phyloP scores from a whole-genome alignment of 2,888 invertebrate genomes.

The Drosophila formosana region DNA sequence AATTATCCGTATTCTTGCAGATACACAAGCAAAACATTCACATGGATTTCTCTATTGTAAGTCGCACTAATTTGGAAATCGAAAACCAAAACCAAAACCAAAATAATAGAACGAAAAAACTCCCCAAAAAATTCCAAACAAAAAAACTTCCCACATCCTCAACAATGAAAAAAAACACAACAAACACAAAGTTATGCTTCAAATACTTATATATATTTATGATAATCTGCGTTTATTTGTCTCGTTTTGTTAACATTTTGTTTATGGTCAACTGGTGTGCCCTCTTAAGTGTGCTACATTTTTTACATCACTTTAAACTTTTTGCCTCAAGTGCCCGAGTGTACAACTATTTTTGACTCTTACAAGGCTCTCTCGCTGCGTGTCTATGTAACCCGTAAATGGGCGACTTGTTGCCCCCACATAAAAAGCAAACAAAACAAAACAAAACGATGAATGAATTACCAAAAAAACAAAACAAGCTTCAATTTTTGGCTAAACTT shows the following conservation, averaged over 20 bases:
- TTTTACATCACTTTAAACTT: slow-evolving; percentile 26
- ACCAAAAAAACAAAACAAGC: slow-evolving; percentile 14
- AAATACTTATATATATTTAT: slow-evolving; percentile 20
- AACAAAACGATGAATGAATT: background rate
- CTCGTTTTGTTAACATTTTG: slow-evolving; percentile 24
- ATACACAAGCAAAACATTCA: slow-evolving; percentile 82
- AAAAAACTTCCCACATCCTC: slow-evolving; percentile 37
- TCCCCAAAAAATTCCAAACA: background rate
- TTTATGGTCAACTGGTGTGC: slow-evolving; percentile 46
- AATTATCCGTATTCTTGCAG: slow-evolving; percentile 82
- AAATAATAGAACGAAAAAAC: slow-evolving; percentile 12
- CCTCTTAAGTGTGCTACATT: slow-evolving; percentile 69
- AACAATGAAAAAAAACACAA: slow-evolving; percentile 35
- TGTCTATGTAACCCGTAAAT: slow-evolving; percentile 19
- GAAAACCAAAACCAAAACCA: slow-evolving; percentile 27
- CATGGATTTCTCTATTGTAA: slow-evolving; percentile 83
- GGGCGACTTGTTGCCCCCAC: slow-evolving; percentile 65
- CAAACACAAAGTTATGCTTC: slow-evolving; percentile 15
- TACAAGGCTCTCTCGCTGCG: slow-evolving; percentile 30
- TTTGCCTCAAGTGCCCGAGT: slow-evolving; percentile 26
- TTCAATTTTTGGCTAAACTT: slow-evolving; percentile 66
- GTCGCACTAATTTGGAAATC: slow-evolving; percentile 77
- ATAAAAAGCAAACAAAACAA: slow-evolving; percentile 7
- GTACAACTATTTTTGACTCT: slow-evolving; percentile 59
- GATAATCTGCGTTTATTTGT: slow-evolving; percentile 37